Percentiles rank a stretch among this genome's conserved stretches.
These are phyloP conservation scores for Erpornis zantholeuca DNA, from an alignment of 2,113 vertebrate species.

Conservation along the genomic window DNA sequence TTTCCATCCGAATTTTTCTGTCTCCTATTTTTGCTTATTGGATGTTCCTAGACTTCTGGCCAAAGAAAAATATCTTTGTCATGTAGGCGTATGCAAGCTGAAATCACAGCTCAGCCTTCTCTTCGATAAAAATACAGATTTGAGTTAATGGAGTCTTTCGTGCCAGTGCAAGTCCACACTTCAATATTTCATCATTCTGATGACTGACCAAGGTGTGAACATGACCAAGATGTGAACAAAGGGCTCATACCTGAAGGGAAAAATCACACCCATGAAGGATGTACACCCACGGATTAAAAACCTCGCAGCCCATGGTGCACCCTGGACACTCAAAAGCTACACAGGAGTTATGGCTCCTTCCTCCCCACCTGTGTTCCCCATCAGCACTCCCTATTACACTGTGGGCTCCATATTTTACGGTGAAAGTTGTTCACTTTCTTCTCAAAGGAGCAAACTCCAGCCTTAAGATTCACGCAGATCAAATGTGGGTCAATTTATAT, in stretches of 20 bases:
- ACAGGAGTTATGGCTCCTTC: background rate
- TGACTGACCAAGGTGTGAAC: slow-evolving; percentile 18
- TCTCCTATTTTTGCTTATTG: background rate
- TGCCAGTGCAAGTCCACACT: background rate
- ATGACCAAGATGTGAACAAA: slow-evolving; percentile 28
- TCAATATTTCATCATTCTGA: slow-evolving; percentile 6
- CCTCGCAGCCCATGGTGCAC: background rate
- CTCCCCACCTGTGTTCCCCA: background rate
- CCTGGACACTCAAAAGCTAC: background rate
- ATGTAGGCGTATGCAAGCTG: background rate
- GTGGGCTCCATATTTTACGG: background rate
- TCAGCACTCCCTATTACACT: background rate
- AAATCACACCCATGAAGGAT: background rate
- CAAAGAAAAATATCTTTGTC: background rate
- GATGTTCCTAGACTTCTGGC: background rate
- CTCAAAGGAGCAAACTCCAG: background rate
- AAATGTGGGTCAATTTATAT: background rate
- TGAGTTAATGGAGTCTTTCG: background rate
- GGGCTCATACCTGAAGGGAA: background rate
- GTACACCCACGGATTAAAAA: background rate
- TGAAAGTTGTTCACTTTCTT: background rate
- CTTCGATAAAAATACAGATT: background rate
- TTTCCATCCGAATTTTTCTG: background rate
- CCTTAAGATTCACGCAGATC: background rate
- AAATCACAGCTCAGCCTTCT: background rate